A percentile compares a stretch with the other conserved stretches of the same genome.
These are phyloP conservation scores for Magallana angulata DNA, from an alignment of 1,140 invertebrate species.

Conservation along the genomic window DNA sequence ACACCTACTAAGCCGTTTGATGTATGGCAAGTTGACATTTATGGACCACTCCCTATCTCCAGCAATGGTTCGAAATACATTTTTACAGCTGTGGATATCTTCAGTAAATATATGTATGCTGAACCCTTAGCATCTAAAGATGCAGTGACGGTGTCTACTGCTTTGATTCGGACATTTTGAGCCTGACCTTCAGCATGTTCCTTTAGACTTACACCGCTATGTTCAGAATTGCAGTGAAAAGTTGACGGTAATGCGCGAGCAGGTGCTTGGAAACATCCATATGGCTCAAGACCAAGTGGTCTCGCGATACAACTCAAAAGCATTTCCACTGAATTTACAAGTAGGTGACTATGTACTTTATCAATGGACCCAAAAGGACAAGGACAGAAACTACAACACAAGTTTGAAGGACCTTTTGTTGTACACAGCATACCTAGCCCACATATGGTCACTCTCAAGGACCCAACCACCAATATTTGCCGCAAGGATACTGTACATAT, in stretches of 20 bases:
- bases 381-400: slow-evolving; percentile 44
- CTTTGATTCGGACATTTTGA: slow-evolving; percentile 14
- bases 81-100: slow-evolving; percentile 50
- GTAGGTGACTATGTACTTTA: slow-evolving; percentile 32
- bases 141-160: slow-evolving; percentile 43
- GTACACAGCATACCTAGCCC: slow-evolving; percentile 14
- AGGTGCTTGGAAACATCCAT: not conserved
- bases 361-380: slow-evolving; percentile 35
- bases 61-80: slow-evolving; percentile 31
- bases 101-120: slow-evolving; percentile 45
- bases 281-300: not conserved
- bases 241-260: not conserved
- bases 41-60: slow-evolving; percentile 39
- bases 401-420: slow-evolving; percentile 41
- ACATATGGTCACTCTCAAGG: slow-evolving; percentile 42
- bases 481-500: slow-evolving; percentile 43
- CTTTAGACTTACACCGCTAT: slow-evolving; percentile 4
- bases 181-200: not conserved
- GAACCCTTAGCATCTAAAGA: slow-evolving; percentile 41
- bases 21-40: slow-evolving; percentile 45
- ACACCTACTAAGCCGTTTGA: slow-evolving; percentile 47
- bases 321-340: slow-evolving; percentile 11
- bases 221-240: not conserved
- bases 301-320: not conserved
- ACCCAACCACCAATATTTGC: not conserved